phyloP scores from a whole-genome alignment of 2,113 vertebrate species.

The Polypterus senegalus region DNA sequence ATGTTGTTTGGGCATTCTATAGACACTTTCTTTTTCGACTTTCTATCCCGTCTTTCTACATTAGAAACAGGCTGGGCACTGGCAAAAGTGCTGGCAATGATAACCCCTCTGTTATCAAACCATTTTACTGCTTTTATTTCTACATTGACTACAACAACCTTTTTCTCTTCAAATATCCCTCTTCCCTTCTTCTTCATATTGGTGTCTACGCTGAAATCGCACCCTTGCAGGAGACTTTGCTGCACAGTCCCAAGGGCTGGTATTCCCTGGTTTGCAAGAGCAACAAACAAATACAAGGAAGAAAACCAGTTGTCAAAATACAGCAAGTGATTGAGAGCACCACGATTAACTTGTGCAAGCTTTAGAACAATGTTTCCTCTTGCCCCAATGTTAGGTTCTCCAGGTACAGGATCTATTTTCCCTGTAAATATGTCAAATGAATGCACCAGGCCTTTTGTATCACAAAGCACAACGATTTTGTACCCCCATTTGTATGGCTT shows the following conservation, averaged over 20 bases:
- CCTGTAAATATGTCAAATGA: no score
- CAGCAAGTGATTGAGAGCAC: slow-evolving; percentile 15
- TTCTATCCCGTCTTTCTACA: slow-evolving; percentile 15
- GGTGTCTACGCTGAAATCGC: slow-evolving; percentile 17
- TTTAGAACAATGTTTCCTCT: not conserved
- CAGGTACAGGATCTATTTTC: no score
- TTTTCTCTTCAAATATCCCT: slow-evolving; percentile 15
- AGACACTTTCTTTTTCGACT: slow-evolving; percentile 10
- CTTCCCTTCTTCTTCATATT: slow-evolving; percentile 14
- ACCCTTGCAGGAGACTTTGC: slow-evolving; percentile 13
- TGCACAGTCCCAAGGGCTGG: slow-evolving; percentile 15
- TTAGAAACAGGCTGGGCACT: slow-evolving; percentile 16
- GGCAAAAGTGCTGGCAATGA: slow-evolving; percentile 16
- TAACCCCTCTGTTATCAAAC: slow-evolving; percentile 18
- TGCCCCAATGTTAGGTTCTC: no score
- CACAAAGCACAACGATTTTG: no score
- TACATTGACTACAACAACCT: slow-evolving; percentile 14
- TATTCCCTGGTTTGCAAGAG: slow-evolving; percentile 18
- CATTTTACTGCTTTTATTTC: slow-evolving; percentile 12
- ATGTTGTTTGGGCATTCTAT: slow-evolving; percentile 3
- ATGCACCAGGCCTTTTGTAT: no score
- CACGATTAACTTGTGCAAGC: slow-evolving; percentile 14
- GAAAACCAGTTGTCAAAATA: slow-evolving; percentile 18
- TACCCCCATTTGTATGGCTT: no score
- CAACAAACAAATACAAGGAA: slow-evolving; percentile 18